Evolutionary conservation across 2,113 vertebrate genomes (phyloP).

Genomic region (Grammomys dolichurus): DNA sequence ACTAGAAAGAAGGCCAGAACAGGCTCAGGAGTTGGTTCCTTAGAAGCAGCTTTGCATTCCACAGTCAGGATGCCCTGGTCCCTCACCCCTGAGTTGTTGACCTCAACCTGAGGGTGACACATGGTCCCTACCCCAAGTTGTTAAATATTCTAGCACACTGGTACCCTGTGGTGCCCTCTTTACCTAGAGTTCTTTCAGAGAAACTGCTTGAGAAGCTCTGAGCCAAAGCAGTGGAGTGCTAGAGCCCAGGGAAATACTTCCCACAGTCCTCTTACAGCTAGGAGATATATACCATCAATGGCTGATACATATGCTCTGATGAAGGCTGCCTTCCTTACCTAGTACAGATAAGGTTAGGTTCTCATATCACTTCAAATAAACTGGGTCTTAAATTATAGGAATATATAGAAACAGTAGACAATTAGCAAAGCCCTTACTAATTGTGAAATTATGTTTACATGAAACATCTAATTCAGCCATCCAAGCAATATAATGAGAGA

Average conservation of each 20-base stretch:
- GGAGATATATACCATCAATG: rapidly evolving
- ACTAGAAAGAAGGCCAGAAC: neutral
- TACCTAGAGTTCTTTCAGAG: neutral
- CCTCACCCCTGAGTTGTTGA: neutral
- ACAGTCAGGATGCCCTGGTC: neutral
- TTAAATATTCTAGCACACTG: neutral
- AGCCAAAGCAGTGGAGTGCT: neutral
- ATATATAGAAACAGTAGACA: neutral
- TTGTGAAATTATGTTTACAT: neutral
- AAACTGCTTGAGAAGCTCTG: neutral
- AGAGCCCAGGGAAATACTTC: neutral
- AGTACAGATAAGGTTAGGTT: neutral
- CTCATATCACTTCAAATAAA: neutral
- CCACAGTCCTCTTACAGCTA: neutral
- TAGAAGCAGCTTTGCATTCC: neutral
- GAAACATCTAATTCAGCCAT: neutral
- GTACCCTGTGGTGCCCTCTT: rapidly evolving
- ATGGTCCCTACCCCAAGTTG: neutral
- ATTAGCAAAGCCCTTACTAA: neutral
- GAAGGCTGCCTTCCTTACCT: neutral
- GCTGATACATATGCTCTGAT: neutral
- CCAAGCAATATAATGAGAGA: neutral
- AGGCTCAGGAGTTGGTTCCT: neutral
- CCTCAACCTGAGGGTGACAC: neutral
- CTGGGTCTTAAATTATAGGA: neutral